Conservation (phyloP, 2,797 vertebrate species). For the Xerus rutilus region DNA sequence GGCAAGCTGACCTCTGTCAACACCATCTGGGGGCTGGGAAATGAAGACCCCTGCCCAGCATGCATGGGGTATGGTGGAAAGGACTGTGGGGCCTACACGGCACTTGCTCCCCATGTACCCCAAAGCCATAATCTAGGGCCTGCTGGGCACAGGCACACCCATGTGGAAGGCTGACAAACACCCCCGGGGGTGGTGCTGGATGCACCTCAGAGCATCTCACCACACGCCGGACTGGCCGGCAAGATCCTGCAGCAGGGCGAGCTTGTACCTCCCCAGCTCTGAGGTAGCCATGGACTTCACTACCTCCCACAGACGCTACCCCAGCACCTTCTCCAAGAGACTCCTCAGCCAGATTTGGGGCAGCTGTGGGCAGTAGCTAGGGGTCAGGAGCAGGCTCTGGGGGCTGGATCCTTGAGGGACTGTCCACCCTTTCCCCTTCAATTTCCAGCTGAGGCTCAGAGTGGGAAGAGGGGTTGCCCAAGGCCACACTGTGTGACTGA, state of each 20-base stretch:
- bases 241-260: conserved; percentile 79
- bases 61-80: conserved; percentile 61
- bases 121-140: conserved; percentile 86
- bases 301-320: neutral
- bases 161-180: conserved; percentile 82
- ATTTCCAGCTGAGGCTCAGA: neutral
- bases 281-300: conserved; percentile 82
- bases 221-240: conserved; percentile 73
- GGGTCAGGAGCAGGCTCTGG: neutral
- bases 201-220: conserved; percentile 73
- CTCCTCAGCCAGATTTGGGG: conserved; percentile 68
- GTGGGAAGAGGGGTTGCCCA: neutral
- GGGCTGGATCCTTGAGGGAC: neutral
- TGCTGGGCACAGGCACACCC: conserved; percentile 82
- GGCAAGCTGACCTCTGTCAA: conserved; percentile 78
- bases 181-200: conserved; percentile 75
- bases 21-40: conserved; percentile 44
- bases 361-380: conserved; percentile 67
- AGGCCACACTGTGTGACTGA: neutral
- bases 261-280: conserved; percentile 85
- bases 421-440: neutral
- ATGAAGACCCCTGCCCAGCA: conserved; percentile 61
- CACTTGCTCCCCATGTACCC: conserved; percentile 82
- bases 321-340: conserved; percentile 48
- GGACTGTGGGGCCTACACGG: neutral